These are phyloP conservation scores for Malachius bipustulatus DNA, from an alignment of 2,888 invertebrate species.

Conservation along the genomic window DNA sequence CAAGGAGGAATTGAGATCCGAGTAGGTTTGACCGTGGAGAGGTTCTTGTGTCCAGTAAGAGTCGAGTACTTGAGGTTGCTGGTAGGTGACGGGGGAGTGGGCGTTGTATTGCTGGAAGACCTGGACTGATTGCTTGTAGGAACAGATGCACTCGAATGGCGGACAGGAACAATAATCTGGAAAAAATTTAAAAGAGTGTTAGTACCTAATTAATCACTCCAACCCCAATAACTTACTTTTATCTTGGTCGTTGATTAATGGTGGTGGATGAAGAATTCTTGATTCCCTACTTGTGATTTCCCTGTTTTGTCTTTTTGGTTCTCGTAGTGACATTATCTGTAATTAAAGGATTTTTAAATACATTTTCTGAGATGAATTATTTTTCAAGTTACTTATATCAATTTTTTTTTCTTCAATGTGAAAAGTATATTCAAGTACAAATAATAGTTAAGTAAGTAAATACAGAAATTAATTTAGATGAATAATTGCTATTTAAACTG, in stretches of 20 bases:
- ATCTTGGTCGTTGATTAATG: conserved; percentile 56
- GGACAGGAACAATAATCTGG: conserved; percentile 59
- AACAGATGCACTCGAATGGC: conserved; percentile 63
- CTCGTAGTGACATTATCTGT: conserved; percentile 44
- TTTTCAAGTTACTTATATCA: too few species aligned
- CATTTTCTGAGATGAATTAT: too few species aligned
- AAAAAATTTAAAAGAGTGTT: conserved; percentile 20
- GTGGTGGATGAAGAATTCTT: conserved; percentile 41
- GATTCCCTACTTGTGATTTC: conserved; percentile 31
- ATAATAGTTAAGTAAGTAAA: too few species aligned
- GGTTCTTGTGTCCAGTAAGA: conserved; percentile 37
- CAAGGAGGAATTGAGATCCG: conserved; percentile 31
- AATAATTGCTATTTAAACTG: too few species aligned
- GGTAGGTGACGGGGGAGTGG: conserved; percentile 25
- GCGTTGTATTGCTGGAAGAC: conserved; percentile 28
- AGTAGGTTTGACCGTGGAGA: conserved; percentile 32
- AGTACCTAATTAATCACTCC: background rate
- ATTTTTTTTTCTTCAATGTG: too few species aligned
- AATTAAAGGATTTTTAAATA: conserved; percentile 28
- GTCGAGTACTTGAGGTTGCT: conserved; percentile 27
- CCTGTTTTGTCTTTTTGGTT: conserved; percentile 41
- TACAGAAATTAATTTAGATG: too few species aligned
- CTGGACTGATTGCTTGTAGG: conserved; percentile 31
- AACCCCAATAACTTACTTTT: conserved; percentile 40
- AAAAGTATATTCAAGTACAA: too few species aligned